Conservation (phyloP, 2,797 vertebrate genomes). For the Spinus pinus region DNA sequence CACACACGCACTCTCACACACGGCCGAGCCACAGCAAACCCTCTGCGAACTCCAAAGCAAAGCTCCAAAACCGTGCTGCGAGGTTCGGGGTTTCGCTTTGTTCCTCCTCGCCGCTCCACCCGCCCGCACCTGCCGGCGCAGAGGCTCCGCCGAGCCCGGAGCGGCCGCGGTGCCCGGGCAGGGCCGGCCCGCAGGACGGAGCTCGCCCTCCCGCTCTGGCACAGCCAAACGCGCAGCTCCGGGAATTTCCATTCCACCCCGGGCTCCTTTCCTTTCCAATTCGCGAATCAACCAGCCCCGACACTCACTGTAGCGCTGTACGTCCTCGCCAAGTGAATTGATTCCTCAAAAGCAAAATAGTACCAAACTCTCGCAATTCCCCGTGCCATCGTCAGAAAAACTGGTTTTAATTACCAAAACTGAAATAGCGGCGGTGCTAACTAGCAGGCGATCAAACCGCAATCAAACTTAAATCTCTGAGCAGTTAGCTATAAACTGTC, state of each 20-base stretch:
- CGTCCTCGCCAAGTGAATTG: background rate
- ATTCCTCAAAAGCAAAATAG: constrained; percentile 47
- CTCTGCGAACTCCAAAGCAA: background rate
- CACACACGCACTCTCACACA: background rate
- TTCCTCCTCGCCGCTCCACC: background rate
- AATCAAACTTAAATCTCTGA: constrained; percentile 72
- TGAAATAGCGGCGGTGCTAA: constrained; percentile 53
- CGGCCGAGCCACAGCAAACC: background rate
- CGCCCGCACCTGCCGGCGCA: background rate
- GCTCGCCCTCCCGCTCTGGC: background rate
- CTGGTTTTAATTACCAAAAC: constrained; percentile 59
- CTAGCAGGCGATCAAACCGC: constrained; percentile 65
- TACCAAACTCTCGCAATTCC: constrained; percentile 35
- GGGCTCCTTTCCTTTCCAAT: background rate
- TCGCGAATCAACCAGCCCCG: background rate
- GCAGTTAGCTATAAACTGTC: constrained; percentile 77
- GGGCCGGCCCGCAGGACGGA: background rate
- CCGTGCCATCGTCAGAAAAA: constrained; percentile 4
- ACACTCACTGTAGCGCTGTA: constrained; percentile 8
- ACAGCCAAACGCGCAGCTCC: background rate
- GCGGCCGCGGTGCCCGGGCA: background rate
- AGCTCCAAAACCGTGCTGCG: background rate
- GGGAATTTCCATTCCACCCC: background rate
- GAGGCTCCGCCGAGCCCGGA: background rate
- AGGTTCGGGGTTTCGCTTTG: background rate